A percentile compares a stretch with the other conserved stretches of the same genome.
Evolutionary conservation across 2,797 vertebrate genomes (phyloP).

Genomic region (Phoxinus dragarum): DNA sequence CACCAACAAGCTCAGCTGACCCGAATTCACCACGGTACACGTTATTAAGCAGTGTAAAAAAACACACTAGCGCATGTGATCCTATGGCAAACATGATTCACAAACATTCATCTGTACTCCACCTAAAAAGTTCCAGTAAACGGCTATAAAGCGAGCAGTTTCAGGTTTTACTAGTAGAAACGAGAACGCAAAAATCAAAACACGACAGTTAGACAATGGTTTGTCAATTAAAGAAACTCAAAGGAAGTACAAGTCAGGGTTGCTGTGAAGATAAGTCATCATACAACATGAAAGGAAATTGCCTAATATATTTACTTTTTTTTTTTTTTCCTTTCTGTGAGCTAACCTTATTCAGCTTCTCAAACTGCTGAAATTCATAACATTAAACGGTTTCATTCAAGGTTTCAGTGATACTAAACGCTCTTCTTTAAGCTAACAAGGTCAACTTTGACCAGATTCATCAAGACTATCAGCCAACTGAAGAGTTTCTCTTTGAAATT

Average conservation of each 20-base stretch:
- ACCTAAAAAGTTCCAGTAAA: constrained; percentile 33
- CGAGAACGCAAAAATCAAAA: constrained; percentile 7
- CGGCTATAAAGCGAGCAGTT: not conserved
- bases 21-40: not conserved
- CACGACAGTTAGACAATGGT: not conserved
- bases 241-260: not conserved
- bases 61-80: constrained; percentile 4
- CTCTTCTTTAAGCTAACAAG: constrained; percentile 11
- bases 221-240: constrained; percentile 1
- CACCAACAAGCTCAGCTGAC: not conserved
- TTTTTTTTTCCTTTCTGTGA: not conserved
- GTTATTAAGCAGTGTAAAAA: not conserved
- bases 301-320: not conserved
- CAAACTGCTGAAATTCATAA: not conserved
- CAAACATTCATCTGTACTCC: constrained; percentile 32
- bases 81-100: not conserved
- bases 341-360: not conserved
- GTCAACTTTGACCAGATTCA: not conserved
- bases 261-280: not conserved
- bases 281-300: not conserved
- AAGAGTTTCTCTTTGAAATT: not conserved
- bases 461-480: not conserved
- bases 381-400: constrained; percentile 25
- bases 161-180: not conserved
- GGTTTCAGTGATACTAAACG: constrained; percentile 1